These are phyloP conservation scores for Salvelinus fontinalis DNA, from an alignment of 2,113 vertebrate species.

Conservation along the genomic window DNA sequence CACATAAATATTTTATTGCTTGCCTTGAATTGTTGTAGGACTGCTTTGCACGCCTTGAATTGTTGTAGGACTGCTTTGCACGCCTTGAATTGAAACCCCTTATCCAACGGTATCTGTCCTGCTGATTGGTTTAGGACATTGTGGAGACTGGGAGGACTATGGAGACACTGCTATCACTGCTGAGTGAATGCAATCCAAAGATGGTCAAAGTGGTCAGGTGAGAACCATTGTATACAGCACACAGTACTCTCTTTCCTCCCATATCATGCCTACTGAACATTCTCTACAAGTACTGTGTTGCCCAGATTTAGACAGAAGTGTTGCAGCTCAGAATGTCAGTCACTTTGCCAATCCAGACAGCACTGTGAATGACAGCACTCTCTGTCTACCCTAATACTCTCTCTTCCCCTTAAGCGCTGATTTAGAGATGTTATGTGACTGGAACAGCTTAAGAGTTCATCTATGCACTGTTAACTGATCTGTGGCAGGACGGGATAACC, in stretches of 20 bases:
- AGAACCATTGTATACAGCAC: neutral
- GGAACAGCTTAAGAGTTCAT: constrained; percentile 67
- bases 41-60: too few species aligned
- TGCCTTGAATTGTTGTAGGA: too few species aligned
- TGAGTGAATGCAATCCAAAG: constrained; percentile 76
- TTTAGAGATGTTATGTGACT: constrained; percentile 52
- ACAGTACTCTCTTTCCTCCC: neutral
- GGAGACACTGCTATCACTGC: constrained; percentile 75
- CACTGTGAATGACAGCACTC: constrained; percentile 22
- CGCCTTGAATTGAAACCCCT: neutral
- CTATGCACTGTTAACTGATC: constrained; percentile 44
- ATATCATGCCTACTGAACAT: neutral
- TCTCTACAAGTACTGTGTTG: neutral
- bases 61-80: too few species aligned
- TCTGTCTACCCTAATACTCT: constrained; percentile 45
- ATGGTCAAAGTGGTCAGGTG: constrained; percentile 87
- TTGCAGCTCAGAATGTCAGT: neutral
- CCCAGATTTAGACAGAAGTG: constrained; percentile 6
- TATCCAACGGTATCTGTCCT: neutral
- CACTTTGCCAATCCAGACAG: constrained; percentile 4
- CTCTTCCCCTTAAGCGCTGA: constrained; percentile 35
- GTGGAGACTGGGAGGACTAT: constrained; percentile 83
- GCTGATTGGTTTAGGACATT: constrained; percentile 71
- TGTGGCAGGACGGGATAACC: too few species aligned
- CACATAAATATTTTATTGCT: too few species aligned